These are phyloP conservation scores for Calliphora vomitoria DNA, from an alignment of 2,888 invertebrate species.

Conservation along the genomic window DNA sequence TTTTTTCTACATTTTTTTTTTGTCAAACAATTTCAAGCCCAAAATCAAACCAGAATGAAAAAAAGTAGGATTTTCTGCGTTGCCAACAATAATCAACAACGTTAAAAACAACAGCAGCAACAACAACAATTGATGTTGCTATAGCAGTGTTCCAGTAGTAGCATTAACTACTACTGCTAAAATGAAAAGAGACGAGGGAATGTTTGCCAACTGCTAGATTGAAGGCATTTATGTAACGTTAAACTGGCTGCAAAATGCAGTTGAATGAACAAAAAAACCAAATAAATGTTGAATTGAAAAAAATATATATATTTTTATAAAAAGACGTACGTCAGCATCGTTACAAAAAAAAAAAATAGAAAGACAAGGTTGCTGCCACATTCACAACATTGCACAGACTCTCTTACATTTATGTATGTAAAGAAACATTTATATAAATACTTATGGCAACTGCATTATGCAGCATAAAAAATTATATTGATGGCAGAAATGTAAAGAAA, in stretches of 20 bases:
- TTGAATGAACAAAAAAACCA: not conserved
- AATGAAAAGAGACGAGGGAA: not conserved
- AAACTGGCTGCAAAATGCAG: constrained; percentile 32
- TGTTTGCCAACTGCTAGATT: not conserved
- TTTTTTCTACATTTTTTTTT: not conserved
- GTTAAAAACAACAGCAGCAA: not conserved
- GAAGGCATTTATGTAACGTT: constrained; percentile 46
- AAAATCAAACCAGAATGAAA: constrained; percentile 22
- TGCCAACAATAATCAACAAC: constrained; percentile 38
- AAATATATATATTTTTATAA: constrained; percentile 6
- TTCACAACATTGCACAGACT: not conserved
- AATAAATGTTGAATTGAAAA: constrained; percentile 23
- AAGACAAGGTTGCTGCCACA: constrained; percentile 51
- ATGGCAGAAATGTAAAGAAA: constrained; percentile 1
- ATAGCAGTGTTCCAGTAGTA: not conserved
- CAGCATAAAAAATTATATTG: not conserved
- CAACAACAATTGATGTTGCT: not conserved
- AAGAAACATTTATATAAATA: constrained; percentile 10
- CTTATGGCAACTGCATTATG: not conserved
- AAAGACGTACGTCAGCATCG: constrained; percentile 49
- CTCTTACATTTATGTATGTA: not conserved
- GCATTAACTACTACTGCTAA: not conserved
- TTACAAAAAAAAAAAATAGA: constrained; percentile 19
- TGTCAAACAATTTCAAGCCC: constrained; percentile 38
- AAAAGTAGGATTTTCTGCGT: constrained; percentile 20